Evolutionary conservation across 2,888 invertebrate genomes (phyloP).

Genomic region (Pocota personata): DNA sequence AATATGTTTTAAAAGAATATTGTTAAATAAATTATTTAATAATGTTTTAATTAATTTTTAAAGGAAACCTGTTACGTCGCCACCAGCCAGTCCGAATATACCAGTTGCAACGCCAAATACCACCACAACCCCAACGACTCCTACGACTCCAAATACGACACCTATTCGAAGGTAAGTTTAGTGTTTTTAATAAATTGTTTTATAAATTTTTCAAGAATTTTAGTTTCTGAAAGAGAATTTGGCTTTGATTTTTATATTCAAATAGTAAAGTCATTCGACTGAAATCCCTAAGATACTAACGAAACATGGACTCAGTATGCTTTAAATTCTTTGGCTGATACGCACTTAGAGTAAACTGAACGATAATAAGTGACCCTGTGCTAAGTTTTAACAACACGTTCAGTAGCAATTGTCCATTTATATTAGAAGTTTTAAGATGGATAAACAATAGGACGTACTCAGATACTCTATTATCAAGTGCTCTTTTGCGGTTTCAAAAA

Average conservation of each 20-base stretch:
- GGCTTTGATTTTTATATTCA: slow-evolving; percentile 10
- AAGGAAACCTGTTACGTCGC: slow-evolving; percentile 80
- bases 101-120: slow-evolving; percentile 77
- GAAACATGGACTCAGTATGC: too few relatives aligned
- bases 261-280: too few relatives aligned
- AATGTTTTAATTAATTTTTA: slow-evolving; percentile 48
- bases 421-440: too few relatives aligned
- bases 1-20: background rate
- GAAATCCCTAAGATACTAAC: too few relatives aligned
- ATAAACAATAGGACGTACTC: too few relatives aligned
- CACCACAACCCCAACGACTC: slow-evolving; percentile 75
- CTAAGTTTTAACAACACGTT: too few relatives aligned
- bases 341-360: too few relatives aligned
- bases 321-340: too few relatives aligned
- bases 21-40: slow-evolving; percentile 2
- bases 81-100: slow-evolving; percentile 78
- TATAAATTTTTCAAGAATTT: background rate
- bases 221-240: slow-evolving; percentile 2
- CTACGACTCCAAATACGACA: slow-evolving; percentile 78
- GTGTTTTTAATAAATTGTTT: background rate
- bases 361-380: too few relatives aligned
- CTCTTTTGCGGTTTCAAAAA: too few relatives aligned
- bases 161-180: slow-evolving; percentile 84
- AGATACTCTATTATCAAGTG: too few relatives aligned
- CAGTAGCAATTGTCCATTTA: too few relatives aligned